These are phyloP conservation scores for Cephus rjabovi DNA, from an alignment of 2,888 invertebrate genomes.

Conservation along the genomic window DNA sequence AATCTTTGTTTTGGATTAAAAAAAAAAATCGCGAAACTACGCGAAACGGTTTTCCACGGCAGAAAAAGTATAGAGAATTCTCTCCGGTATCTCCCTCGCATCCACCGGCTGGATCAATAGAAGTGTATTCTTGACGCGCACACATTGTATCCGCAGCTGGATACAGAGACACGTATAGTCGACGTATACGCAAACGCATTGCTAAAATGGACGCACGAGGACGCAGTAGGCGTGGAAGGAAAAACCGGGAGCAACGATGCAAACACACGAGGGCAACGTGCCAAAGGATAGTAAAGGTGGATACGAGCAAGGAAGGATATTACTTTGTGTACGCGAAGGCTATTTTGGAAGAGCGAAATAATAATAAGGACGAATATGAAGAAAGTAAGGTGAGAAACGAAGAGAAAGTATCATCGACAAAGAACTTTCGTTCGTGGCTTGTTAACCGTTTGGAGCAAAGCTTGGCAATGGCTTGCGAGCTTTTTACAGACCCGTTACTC, in stretches of 20 bases:
- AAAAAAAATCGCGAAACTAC: no score
- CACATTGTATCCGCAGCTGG: conserved; percentile 49
- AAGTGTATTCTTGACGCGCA: conserved; percentile 62
- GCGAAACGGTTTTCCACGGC: background rate
- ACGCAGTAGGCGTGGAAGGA: background rate
- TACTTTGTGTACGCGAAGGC: background rate
- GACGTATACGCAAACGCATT: background rate
- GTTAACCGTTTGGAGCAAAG: background rate
- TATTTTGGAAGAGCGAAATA: background rate
- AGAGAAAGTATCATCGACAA: background rate
- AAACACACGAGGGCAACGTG: background rate
- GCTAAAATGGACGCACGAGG: background rate
- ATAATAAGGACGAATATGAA: background rate
- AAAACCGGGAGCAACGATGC: background rate
- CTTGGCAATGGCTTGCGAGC: background rate
- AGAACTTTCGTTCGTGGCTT: background rate
- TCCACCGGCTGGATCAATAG: conserved; percentile 59
- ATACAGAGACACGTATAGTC: background rate
- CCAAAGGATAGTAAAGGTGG: background rate
- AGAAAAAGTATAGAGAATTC: background rate
- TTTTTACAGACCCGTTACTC: background rate
- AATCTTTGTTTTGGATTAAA: background rate
- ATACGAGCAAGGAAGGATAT: background rate
- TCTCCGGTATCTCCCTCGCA: conserved; percentile 35
- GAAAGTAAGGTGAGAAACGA: background rate